A percentile compares a stretch with the other conserved stretches of the same genome.
Conservation (phyloP, 2,797 vertebrate genomes). For the Trichosurus vulpecula region DNA sequence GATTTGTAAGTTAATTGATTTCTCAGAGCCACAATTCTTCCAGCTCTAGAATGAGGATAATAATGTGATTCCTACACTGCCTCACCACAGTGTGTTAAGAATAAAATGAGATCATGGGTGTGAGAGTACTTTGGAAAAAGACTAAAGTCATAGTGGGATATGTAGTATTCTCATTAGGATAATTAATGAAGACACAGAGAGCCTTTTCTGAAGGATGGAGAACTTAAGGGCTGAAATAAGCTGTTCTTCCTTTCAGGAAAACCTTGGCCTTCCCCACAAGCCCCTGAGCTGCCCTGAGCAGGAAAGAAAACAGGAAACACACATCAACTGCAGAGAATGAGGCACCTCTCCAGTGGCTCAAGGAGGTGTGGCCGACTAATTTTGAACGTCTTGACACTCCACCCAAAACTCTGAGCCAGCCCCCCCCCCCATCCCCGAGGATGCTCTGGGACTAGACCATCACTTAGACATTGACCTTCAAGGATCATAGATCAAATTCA, state of each 20-base stretch:
- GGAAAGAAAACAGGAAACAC: slow-evolving; percentile 95
- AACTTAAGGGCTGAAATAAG: slow-evolving; percentile 51
- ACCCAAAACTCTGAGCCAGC: not conserved
- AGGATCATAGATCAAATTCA: not conserved
- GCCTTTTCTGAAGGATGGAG: slow-evolving; percentile 50
- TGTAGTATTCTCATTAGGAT: not conserved
- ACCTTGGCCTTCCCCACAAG: slow-evolving; percentile 84
- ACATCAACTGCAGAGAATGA: slow-evolving; percentile 87
- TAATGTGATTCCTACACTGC: not conserved
- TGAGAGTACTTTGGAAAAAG: not conserved
- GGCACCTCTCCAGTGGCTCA: slow-evolving; percentile 72
- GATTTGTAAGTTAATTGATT: not conserved
- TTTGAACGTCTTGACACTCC: not conserved
- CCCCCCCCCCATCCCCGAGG: not conserved
- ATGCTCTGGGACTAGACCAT: not conserved
- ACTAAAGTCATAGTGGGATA: not conserved
- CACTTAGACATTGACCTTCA: not conserved
- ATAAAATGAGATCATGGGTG: not conserved
- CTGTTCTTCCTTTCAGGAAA: slow-evolving; percentile 89
- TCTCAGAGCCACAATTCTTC: not conserved
- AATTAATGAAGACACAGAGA: not conserved
- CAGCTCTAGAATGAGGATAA: not conserved
- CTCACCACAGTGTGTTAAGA: not conserved
- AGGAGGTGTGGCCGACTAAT: slow-evolving; percentile 69
- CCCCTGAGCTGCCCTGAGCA: slow-evolving; percentile 80